Conservation (phyloP, 92 coral and sea anemone genomes). For the Actinernus sp. region DNA sequence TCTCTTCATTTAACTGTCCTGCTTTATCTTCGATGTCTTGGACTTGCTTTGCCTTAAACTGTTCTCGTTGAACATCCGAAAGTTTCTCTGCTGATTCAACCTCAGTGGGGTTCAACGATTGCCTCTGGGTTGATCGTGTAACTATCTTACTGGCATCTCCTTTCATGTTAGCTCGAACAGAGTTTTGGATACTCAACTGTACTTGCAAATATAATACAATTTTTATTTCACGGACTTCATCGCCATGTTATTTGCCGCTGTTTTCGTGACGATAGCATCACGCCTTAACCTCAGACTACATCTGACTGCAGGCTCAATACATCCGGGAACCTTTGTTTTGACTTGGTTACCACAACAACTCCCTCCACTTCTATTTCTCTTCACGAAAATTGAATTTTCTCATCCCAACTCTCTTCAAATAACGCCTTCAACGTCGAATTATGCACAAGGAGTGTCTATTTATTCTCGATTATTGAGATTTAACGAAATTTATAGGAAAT, state of each 20-base stretch:
- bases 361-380: slow-evolving; percentile 1
- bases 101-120: no score
- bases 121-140: background rate
- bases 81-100: no score
- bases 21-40: background rate
- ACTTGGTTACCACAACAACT: slow-evolving; percentile 89
- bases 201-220: no score
- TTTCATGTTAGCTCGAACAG: background rate
- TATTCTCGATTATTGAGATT: no score
- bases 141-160: background rate
- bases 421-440: background rate
- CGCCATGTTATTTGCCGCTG: no score
- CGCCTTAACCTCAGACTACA: background rate
- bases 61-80: background rate
- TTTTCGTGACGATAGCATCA: slow-evolving; percentile 12
- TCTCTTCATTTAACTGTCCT: background rate
- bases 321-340: slow-evolving; percentile 53
- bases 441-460: background rate
- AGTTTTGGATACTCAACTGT: no score
- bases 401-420: no score
- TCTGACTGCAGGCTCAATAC: slow-evolving; percentile 33
- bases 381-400: no score
- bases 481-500: background rate
- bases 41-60: background rate
- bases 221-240: no score